These are phyloP conservation scores for Malacoraja senta DNA, from an alignment of 2,797 vertebrate species.

Conservation along the genomic window DNA sequence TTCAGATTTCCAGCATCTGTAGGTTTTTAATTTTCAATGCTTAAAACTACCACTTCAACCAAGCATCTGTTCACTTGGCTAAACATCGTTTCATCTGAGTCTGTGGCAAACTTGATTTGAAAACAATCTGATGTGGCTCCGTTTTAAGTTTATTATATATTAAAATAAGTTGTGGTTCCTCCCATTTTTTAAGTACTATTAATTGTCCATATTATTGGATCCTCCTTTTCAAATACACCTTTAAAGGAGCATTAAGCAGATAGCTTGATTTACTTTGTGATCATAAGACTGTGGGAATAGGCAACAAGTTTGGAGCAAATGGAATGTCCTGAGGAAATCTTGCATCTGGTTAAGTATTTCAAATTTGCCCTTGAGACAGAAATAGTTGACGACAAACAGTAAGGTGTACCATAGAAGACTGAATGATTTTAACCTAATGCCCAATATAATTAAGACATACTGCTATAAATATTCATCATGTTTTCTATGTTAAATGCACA, in stretches of 20 bases:
- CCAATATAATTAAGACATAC: not conserved
- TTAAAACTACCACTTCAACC: too few relatives aligned
- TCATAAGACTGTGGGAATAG: not conserved
- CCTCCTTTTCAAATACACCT: not conserved
- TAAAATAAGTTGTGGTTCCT: too few relatives aligned
- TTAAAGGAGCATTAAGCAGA: not conserved
- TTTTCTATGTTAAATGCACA: too few relatives aligned
- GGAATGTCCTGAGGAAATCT: too few relatives aligned
- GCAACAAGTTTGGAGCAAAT: not conserved
- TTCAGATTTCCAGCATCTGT: too few relatives aligned
- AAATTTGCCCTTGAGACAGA: not conserved
- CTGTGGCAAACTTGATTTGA: too few relatives aligned
- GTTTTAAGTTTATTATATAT: too few relatives aligned
- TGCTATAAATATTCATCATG: not conserved
- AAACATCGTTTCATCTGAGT: too few relatives aligned
- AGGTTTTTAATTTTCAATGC: too few relatives aligned
- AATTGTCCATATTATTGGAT: not conserved
- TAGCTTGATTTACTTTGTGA: not conserved
- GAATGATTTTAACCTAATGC: not conserved
- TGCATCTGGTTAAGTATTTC: not conserved
- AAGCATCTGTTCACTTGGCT: too few relatives aligned
- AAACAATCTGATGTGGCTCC: too few relatives aligned
- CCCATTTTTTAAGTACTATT: not conserved
- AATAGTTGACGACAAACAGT: not conserved
- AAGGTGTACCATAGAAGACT: not conserved